These are phyloP conservation scores for Ctenopoma kingsleyae DNA, from an alignment of 2,797 vertebrate species.

Conservation along the genomic window DNA sequence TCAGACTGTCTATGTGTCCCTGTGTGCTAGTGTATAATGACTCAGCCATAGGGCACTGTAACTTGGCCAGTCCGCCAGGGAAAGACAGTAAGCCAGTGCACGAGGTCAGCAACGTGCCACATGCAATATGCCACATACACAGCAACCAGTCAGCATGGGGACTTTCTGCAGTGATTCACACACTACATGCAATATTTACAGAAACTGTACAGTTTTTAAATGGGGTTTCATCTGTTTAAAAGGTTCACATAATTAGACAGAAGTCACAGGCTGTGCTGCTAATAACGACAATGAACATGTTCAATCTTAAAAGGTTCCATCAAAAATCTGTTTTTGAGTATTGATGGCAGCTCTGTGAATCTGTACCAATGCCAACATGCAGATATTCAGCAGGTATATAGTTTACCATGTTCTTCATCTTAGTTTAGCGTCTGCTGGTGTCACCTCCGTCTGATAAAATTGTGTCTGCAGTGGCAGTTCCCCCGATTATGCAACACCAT, in stretches of 20 bases:
- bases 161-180: conserved; percentile 6
- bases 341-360: not conserved
- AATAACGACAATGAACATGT: not conserved
- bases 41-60: conserved; percentile 47
- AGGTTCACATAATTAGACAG: not conserved
- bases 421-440: no score
- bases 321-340: no score
- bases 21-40: conserved; percentile 38
- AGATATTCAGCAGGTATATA: not conserved
- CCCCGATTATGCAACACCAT: not conserved
- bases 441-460: no score
- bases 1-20: not conserved
- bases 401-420: not conserved
- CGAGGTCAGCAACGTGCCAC: conserved; percentile 52
- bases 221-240: conserved; percentile 1
- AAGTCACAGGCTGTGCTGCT: not conserved
- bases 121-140: conserved; percentile 47
- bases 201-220: conserved; percentile 3
- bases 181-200: not conserved
- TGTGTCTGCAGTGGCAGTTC: no score
- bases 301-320: not conserved
- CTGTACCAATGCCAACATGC: not conserved
- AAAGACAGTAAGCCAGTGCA: conserved; percentile 50
- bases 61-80: conserved; percentile 43
- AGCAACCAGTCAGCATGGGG: not conserved